Conservation (phyloP, 2,888 invertebrate genomes). For the Drosophila tripunctata region DNA sequence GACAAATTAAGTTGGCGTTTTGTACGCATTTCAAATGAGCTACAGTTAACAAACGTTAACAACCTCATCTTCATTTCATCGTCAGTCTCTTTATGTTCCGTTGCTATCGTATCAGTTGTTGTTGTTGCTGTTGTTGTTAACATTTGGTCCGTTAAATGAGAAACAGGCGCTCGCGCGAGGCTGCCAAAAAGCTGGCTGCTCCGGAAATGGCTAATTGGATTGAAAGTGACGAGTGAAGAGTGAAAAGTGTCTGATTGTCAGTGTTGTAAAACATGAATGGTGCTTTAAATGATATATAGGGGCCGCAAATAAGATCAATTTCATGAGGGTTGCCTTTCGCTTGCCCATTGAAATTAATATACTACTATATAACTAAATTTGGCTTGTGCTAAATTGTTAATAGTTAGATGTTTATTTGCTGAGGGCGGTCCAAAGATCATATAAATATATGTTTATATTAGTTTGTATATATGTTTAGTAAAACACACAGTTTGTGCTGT, state of each 20-base stretch:
- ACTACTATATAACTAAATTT: too few relatives aligned
- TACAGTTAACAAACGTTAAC: slow-evolving; percentile 64
- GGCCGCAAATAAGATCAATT: slow-evolving; percentile 35
- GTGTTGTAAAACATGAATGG: slow-evolving; percentile 38
- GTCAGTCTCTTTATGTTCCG: slow-evolving; percentile 4
- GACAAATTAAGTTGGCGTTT: slow-evolving; percentile 66
- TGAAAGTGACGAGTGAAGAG: slow-evolving; percentile 31
- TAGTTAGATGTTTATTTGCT: not conserved
- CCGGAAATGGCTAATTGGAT: slow-evolving; percentile 73
- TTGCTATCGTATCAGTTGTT: not conserved
- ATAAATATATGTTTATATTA: not conserved
- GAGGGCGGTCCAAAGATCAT: not conserved
- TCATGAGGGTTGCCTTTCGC: slow-evolving; percentile 34
- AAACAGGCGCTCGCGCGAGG: slow-evolving; percentile 35
- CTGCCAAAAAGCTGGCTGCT: slow-evolving; percentile 65
- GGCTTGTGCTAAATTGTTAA: slow-evolving; percentile 11
- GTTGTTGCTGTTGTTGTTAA: slow-evolving; percentile 14
- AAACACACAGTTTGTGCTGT: too few relatives aligned
- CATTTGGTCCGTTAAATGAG: slow-evolving; percentile 45
- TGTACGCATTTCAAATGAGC: slow-evolving; percentile 74
- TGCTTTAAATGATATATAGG: slow-evolving; percentile 15
- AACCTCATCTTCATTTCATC: slow-evolving; percentile 47
- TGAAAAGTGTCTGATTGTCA: slow-evolving; percentile 42
- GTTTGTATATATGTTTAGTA: too few relatives aligned
- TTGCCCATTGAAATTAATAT: slow-evolving; percentile 2